Conservation (phyloP, 2,797 vertebrate genomes). For the Brachyrhaphis roseni region DNA sequence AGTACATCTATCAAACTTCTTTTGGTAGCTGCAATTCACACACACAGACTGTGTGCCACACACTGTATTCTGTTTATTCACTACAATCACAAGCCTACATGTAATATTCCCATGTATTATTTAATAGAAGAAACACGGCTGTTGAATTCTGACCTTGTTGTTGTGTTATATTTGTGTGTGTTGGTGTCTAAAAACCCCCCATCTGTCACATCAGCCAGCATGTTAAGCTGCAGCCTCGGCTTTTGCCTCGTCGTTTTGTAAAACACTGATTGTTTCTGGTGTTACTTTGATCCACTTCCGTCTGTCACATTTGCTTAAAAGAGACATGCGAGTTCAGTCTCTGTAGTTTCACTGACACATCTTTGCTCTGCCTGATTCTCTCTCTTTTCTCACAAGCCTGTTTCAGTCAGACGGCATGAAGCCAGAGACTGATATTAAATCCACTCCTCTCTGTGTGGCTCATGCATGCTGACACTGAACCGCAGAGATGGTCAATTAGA, state of each 20-base stretch:
- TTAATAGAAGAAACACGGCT: conserved; percentile 29
- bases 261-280: conserved; percentile 55
- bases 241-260: conserved; percentile 42
- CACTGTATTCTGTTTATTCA: conserved; percentile 62
- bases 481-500: conserved; percentile 64
- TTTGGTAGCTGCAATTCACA: not conserved
- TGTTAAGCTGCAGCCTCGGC: conserved; percentile 15
- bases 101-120: conserved; percentile 23
- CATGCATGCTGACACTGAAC: conserved; percentile 46
- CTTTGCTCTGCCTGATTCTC: conserved; percentile 8
- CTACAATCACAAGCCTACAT: conserved; percentile 31
- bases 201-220: conserved; percentile 25
- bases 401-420: conserved; percentile 34
- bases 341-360: conserved; percentile 43
- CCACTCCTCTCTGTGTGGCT: conserved; percentile 11
- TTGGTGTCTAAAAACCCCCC: conserved; percentile 11
- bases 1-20: not conserved
- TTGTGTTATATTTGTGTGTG: conserved; percentile 11
- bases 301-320: conserved; percentile 59
- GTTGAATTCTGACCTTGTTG: conserved; percentile 46
- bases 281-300: conserved; percentile 51
- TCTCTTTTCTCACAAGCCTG: conserved; percentile 21
- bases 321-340: conserved; percentile 33
- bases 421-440: conserved; percentile 43
- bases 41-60: conserved; percentile 1